These are phyloP conservation scores for Scomber japonicus DNA, from an alignment of 2,113 vertebrate species.

Conservation along the genomic window DNA sequence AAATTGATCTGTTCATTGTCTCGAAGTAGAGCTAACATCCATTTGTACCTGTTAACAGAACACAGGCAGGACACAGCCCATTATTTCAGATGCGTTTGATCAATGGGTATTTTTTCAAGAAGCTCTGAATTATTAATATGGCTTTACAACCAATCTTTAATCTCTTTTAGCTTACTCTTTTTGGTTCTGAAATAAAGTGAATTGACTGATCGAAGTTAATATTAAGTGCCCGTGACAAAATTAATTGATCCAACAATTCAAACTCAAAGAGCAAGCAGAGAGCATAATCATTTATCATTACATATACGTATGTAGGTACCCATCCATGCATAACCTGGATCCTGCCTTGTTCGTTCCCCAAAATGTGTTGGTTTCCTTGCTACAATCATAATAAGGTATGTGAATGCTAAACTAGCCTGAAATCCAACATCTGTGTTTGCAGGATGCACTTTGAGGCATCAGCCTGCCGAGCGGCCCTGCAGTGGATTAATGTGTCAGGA, in stretches of 20 bases:
- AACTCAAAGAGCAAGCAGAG: slow-evolving; percentile 35
- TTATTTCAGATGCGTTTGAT: slow-evolving; percentile 50
- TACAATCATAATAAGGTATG: slow-evolving; percentile 42
- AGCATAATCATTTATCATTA: slow-evolving; percentile 29
- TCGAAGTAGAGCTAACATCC: slow-evolving; percentile 18
- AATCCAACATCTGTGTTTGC: slow-evolving; percentile 69
- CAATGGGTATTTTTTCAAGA: slow-evolving; percentile 28
- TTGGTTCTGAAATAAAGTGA: slow-evolving; percentile 30
- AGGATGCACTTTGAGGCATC: slow-evolving; percentile 70
- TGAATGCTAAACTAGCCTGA: slow-evolving; percentile 56
- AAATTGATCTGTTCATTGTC: slow-evolving; percentile 25
- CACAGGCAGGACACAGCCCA: slow-evolving; percentile 15
- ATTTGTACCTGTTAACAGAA: slow-evolving; percentile 50
- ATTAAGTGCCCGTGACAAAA: slow-evolving; percentile 46
- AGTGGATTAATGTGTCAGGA: slow-evolving; percentile 75
- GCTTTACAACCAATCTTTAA: slow-evolving; percentile 18
- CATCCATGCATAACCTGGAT: slow-evolving; percentile 11
- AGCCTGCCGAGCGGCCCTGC: slow-evolving; percentile 43
- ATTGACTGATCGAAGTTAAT: slow-evolving; percentile 24
- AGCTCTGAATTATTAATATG: slow-evolving; percentile 49
- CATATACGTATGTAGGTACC: slow-evolving; percentile 1
- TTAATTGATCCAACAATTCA: slow-evolving; percentile 33
- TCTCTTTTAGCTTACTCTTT: slow-evolving; percentile 33
- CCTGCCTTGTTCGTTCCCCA: slow-evolving; percentile 39
- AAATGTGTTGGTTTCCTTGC: slow-evolving; percentile 41